phyloP scores from a whole-genome alignment of 2,888 invertebrate species.

The Torymus tubicola region DNA sequence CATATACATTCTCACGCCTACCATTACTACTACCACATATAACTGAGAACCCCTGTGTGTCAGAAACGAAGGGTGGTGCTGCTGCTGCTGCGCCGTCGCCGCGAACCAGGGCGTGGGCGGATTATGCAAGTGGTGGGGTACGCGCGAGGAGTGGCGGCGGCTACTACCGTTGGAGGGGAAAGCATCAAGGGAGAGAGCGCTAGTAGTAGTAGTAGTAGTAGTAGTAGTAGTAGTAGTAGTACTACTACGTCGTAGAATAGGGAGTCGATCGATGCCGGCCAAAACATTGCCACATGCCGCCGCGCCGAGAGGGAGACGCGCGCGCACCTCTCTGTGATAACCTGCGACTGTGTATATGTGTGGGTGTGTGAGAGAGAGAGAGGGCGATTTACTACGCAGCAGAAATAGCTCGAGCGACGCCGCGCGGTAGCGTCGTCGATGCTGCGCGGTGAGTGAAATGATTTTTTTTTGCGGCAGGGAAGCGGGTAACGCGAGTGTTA shows the following conservation, averaged over 20 bases:
- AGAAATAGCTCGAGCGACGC: slow-evolving; percentile 53
- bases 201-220: no score
- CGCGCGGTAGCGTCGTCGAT: no score
- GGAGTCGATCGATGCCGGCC: slow-evolving; percentile 74
- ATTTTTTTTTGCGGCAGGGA: no score
- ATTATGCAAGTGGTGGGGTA: slow-evolving; percentile 66
- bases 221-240: no score
- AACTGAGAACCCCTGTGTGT: slow-evolving; percentile 65
- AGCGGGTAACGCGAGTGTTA: no score
- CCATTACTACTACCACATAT: not conserved
- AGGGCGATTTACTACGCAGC: slow-evolving; percentile 57
- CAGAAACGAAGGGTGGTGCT: slow-evolving; percentile 68
- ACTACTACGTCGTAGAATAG: slow-evolving; percentile 69
- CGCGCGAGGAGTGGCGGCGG: slow-evolving; percentile 22
- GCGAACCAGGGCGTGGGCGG: slow-evolving; percentile 74
- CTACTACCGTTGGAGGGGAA: not conserved
- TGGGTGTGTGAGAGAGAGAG: slow-evolving; percentile 42
- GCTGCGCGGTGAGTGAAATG: no score
- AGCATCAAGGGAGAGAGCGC: slow-evolving; percentile 26
- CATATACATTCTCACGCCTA: not conserved
- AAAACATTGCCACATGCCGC: slow-evolving; percentile 76
- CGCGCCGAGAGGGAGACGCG: slow-evolving; percentile 8
- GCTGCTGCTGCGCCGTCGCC: slow-evolving; percentile 59
- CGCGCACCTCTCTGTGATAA: slow-evolving; percentile 28
- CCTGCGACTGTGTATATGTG: slow-evolving; percentile 16